Percentiles rank a stretch among this genome's conserved stretches.
phyloP scores from a whole-genome alignment of 2,888 invertebrate genomes.

The Pristionchus entomophagus region DNA sequence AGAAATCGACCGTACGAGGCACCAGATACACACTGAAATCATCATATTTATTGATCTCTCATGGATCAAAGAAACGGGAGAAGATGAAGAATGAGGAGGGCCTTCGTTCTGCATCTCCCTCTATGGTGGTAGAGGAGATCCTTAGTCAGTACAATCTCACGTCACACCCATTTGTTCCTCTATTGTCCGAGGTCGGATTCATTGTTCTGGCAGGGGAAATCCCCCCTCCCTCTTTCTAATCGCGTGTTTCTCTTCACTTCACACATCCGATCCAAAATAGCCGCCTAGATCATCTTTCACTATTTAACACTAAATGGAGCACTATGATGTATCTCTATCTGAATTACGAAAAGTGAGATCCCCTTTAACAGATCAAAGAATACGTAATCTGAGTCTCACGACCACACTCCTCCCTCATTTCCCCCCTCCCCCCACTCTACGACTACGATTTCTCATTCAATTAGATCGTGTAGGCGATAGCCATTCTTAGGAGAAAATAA shows the following conservation, averaged over 20 bases:
- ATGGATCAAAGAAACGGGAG: too few species aligned
- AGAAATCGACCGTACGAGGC: conserved; percentile 54
- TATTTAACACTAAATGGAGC: conserved; percentile 18
- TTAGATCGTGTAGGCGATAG: conserved; percentile 28
- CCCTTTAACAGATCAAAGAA: conserved; percentile 16
- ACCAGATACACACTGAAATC: conserved; percentile 48
- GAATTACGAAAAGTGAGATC: too few species aligned
- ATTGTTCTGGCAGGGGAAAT: neutral
- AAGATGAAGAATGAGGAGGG: too few species aligned
- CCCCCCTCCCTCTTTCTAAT: neutral
- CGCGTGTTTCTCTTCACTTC: conserved; percentile 16
- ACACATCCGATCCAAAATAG: neutral
- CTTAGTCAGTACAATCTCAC: neutral
- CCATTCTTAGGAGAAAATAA: neutral
- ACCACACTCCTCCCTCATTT: neutral
- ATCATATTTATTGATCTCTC: too few species aligned
- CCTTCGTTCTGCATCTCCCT: too few species aligned
- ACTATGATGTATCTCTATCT: conserved; percentile 9
- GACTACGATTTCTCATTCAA: conserved; percentile 25
- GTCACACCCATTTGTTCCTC: neutral
- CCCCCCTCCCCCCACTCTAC: neutral
- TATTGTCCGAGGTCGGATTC: neutral
- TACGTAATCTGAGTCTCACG: neutral
- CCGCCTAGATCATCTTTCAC: neutral
- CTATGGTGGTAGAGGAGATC: neutral